Percentiles rank a stretch among this genome's conserved stretches.
Evolutionary conservation across 2,888 invertebrate genomes (phyloP).

Genomic region (Eustalomyia histrio): DNA sequence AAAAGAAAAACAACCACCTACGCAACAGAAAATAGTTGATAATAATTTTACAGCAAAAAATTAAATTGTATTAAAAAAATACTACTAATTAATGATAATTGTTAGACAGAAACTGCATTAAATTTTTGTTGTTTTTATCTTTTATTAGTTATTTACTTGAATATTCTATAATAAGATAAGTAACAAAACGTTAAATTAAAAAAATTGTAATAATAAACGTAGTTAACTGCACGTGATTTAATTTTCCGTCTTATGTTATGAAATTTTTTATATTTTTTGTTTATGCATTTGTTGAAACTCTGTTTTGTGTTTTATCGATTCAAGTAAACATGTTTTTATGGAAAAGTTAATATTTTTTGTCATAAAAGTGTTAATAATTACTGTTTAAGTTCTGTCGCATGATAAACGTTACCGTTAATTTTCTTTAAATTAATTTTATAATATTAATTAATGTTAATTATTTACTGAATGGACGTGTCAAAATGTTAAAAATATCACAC

Average conservation of each 20-base stretch:
- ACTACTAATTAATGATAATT: not conserved
- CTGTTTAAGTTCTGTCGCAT: not conserved
- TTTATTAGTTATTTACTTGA: too few species aligned
- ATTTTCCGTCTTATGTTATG: constrained; percentile 26
- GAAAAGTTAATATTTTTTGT: not conserved
- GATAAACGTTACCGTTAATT: not conserved
- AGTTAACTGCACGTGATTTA: constrained; percentile 18
- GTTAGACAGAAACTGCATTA: constrained; percentile 1
- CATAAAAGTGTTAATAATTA: not conserved
- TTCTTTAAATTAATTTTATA: not conserved
- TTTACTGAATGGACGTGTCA: not conserved
- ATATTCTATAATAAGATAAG: not conserved
- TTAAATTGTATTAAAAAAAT: not conserved
- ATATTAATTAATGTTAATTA: not conserved
- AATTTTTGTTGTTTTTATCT: not conserved
- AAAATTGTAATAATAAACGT: constrained; percentile 2
- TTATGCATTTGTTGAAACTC: not conserved
- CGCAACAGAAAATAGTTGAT: constrained; percentile 5
- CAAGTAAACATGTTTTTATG: not conserved
- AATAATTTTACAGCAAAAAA: not conserved
- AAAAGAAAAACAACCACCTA: not conserved
- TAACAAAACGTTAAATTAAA: not conserved
- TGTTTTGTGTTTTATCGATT: not conserved
- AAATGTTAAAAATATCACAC: constrained; percentile 19
- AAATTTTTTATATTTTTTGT: not conserved